Percentiles rank a stretch among this genome's conserved stretches.
phyloP scores from a whole-genome alignment of 2,113 vertebrate species.

The Eudyptes chrysolophus region DNA sequence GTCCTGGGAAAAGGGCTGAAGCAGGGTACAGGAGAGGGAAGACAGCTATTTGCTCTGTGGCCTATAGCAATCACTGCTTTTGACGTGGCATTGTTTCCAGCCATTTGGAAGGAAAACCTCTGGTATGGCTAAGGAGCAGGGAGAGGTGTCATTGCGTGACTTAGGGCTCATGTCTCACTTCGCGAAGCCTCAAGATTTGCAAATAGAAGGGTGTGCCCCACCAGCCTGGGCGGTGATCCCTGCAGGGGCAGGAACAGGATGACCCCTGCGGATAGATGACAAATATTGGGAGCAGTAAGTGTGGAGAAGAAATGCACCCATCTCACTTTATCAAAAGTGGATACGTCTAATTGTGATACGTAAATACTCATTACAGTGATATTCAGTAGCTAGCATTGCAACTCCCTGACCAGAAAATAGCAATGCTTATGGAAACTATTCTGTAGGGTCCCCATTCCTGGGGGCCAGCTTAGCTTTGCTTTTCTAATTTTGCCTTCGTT shows the following conservation, averaged over 20 bases:
- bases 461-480: not conserved
- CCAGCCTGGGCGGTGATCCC: not conserved
- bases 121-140: not conserved
- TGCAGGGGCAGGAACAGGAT: rapidly evolving
- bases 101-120: not conserved
- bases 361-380: not conserved
- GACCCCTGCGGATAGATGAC: not conserved
- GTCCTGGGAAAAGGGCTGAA: not conserved
- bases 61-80: not conserved
- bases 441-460: not conserved
- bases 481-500: not conserved
- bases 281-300: not conserved
- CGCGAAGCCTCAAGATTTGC: not conserved
- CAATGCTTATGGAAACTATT: not conserved
- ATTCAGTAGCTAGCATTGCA: not conserved
- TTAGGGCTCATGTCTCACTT: not conserved
- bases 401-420: not conserved
- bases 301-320: not conserved
- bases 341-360: not conserved
- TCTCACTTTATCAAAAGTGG: not conserved
- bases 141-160: not conserved
- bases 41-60: not conserved
- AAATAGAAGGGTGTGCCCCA: not conserved
- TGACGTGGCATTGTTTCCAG: not conserved
- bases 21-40: not conserved